A percentile compares a stretch with the other conserved stretches of the same genome.
Evolutionary conservation across 1,140 invertebrate species (phyloP).

Genomic region (Asbolus verrucosus): DNA sequence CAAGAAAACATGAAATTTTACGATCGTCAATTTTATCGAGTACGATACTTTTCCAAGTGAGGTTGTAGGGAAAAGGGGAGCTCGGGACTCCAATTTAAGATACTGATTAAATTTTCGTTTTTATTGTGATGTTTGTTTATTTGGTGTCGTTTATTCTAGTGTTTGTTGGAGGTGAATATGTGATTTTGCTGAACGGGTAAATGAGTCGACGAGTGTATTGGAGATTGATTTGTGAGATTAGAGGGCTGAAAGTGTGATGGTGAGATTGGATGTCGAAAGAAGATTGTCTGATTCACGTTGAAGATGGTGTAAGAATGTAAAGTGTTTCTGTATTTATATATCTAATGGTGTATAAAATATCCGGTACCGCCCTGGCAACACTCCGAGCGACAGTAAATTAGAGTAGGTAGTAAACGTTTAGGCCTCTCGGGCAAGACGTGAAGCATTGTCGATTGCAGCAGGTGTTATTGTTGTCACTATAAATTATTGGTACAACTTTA

Average conservation of each 20-base stretch:
- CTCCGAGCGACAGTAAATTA: constrained; percentile 51
- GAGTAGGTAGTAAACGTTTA: constrained; percentile 51
- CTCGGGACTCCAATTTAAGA: background rate
- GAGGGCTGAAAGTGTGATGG: constrained; percentile 17
- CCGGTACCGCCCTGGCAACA: constrained; percentile 40
- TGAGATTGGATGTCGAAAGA: constrained; percentile 14
- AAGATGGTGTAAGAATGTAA: constrained; percentile 19
- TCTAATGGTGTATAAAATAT: constrained; percentile 43
- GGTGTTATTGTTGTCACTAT: constrained; percentile 62
- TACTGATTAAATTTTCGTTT: background rate
- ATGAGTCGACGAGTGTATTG: constrained; percentile 10
- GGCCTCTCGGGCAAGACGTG: constrained; percentile 49
- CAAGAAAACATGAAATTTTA: no score
- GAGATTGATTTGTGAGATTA: constrained; percentile 19
- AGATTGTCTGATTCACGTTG: constrained; percentile 8
- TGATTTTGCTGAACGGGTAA: background rate
- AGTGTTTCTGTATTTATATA: constrained; percentile 29
- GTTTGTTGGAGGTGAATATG: constrained; percentile 9
- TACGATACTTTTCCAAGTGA: no score
- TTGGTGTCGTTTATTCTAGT: no score
- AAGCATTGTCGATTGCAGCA: constrained; percentile 63
- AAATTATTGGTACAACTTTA: constrained; percentile 62
- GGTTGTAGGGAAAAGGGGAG: no score
- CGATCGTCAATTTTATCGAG: no score
- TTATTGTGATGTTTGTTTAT: background rate